A percentile compares a stretch with the other conserved stretches of the same genome.
These are phyloP conservation scores for Seira ritae DNA, from an alignment of 2,888 invertebrate genomes.

Conservation along the genomic window DNA sequence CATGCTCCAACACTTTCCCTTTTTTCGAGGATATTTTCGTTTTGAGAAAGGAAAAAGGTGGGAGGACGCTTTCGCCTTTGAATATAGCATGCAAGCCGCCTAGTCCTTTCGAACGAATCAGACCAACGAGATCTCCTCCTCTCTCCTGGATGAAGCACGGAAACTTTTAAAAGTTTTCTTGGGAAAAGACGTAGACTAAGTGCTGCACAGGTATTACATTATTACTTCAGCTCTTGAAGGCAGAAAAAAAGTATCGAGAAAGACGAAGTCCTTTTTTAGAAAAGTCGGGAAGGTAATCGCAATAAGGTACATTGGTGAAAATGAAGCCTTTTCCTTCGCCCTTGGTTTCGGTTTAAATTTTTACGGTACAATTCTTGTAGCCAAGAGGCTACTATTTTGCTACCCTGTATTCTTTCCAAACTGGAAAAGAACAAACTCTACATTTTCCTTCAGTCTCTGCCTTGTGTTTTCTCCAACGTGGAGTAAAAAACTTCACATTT, in stretches of 20 bases:
- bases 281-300: constrained; percentile 57
- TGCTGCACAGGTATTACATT: neutral
- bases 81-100: constrained; percentile 51
- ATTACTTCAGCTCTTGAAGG: constrained; percentile 2
- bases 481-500: constrained; percentile 51
- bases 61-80: constrained; percentile 59
- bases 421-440: too few relatives aligned
- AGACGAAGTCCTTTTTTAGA: too few relatives aligned
- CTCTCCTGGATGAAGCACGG: neutral
- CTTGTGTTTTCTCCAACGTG: constrained; percentile 47
- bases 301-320: constrained; percentile 53
- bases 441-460: constrained; percentile 32
- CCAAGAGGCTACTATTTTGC: constrained; percentile 45
- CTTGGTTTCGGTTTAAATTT: constrained; percentile 26
- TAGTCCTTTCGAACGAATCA: constrained; percentile 24
- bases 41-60: constrained; percentile 40
- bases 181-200: too few relatives aligned
- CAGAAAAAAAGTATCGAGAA: constrained; percentile 20
- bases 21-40: constrained; percentile 24
- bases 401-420: too few relatives aligned
- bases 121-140: neutral
- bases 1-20: constrained; percentile 48
- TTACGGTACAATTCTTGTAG: constrained; percentile 27
- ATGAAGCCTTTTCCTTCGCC: constrained; percentile 45
- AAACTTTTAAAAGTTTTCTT: neutral